Conservation (phyloP, 2,888 invertebrate genomes). For the Ditylenchus weischeri region DNA sequence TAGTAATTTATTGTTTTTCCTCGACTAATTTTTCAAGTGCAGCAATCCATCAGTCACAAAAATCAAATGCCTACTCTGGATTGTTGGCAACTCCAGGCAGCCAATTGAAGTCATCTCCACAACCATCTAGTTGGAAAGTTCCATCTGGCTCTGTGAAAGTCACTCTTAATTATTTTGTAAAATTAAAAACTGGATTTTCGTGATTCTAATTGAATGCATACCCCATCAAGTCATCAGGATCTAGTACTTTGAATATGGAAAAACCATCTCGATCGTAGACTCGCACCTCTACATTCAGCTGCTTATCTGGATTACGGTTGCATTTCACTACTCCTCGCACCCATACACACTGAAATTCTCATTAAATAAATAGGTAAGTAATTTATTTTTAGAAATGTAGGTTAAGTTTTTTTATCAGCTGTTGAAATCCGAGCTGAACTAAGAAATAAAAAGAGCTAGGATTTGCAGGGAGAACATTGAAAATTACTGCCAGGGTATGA, state of each 20-base stretch:
- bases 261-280: constrained; percentile 51
- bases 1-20: no score
- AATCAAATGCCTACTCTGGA: constrained; percentile 27
- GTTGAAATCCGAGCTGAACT: no score
- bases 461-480: no score
- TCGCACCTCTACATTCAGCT: constrained; percentile 55
- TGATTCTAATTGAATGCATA: constrained; percentile 13
- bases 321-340: constrained; percentile 50
- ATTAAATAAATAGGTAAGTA: no score
- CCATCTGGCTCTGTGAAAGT: constrained; percentile 56
- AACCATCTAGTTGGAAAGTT: constrained; percentile 54
- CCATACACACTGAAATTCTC: constrained; percentile 20
- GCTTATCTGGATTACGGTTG: constrained; percentile 46
- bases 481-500: no score
- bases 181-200: not conserved
- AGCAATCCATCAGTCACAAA: no score
- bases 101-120: constrained; percentile 57
- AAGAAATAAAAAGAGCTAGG: no score
- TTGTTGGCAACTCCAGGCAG: constrained; percentile 45
- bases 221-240: constrained; percentile 58
- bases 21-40: no score
- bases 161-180: constrained; percentile 35
- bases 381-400: no score
- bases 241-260: constrained; percentile 44
- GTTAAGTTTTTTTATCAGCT: no score